Percentiles rank a stretch among this genome's conserved stretches.
Conservation (phyloP, 2,888 invertebrate species). For the Heliconius ethilla region DNA sequence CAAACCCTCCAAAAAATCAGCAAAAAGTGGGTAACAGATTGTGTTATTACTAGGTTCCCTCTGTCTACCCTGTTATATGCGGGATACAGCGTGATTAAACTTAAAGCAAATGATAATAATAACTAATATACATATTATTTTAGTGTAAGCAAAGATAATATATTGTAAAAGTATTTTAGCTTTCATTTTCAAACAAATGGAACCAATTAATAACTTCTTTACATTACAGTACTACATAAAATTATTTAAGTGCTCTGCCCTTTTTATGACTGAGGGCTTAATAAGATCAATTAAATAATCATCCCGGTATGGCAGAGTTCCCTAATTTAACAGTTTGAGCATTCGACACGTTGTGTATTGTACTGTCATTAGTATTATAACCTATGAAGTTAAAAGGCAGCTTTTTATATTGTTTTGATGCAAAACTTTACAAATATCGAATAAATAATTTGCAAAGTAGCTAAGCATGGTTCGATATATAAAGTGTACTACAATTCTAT, state of each 20-base stretch:
- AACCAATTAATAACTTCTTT: no score
- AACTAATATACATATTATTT: no score
- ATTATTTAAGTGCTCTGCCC: conserved; percentile 45
- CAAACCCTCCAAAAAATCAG: no score
- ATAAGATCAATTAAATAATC: conserved; percentile 73
- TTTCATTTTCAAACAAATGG: no score
- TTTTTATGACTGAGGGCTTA: conserved; percentile 60
- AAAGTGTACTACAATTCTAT: background rate
- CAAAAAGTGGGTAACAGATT: no score
- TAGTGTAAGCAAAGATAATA: no score
- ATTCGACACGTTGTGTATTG: background rate
- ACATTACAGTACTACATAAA: conserved; percentile 14
- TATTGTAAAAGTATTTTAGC: no score
- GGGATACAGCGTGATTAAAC: no score
- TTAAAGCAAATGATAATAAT: no score
- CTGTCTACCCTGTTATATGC: no score
- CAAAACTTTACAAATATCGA: background rate
- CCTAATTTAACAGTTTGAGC: background rate
- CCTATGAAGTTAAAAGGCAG: background rate
- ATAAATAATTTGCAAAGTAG: no score
- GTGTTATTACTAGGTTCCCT: no score
- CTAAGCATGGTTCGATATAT: background rate
- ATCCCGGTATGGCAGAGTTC: conserved; percentile 39
- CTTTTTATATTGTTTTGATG: background rate
- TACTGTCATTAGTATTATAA: background rate